Percentiles rank a stretch among this genome's conserved stretches.
Evolutionary conservation across 2,888 invertebrate species (phyloP).

Genomic region (Agrochola lychnidis): DNA sequence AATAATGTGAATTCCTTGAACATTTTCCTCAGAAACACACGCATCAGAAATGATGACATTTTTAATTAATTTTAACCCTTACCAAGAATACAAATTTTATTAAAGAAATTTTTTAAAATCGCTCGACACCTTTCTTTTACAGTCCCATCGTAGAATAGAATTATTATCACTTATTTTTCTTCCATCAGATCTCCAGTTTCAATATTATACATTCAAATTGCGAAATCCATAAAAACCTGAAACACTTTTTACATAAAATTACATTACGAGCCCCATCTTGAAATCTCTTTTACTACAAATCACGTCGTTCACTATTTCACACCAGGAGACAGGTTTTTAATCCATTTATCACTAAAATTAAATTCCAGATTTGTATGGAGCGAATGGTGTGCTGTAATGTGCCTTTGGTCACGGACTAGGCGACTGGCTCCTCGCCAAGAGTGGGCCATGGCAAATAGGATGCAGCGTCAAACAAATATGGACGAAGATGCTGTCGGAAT

Average conservation of each 20-base stretch:
- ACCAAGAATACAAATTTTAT: slow-evolving; percentile 1
- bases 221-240: slow-evolving; percentile 34
- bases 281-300: slow-evolving; percentile 49
- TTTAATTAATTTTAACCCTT: slow-evolving; percentile 32
- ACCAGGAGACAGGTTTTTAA: slow-evolving; percentile 68
- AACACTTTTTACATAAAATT: slow-evolving; percentile 34
- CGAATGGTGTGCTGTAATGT: slow-evolving; percentile 62
- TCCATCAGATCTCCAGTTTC: not conserved
- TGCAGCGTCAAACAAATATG: slow-evolving; percentile 63
- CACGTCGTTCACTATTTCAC: slow-evolving; percentile 64
- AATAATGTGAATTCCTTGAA: not conserved
- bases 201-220: slow-evolving; percentile 33
- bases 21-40: not conserved
- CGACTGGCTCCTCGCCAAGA: slow-evolving; percentile 68
- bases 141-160: slow-evolving; percentile 17
- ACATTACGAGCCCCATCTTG: slow-evolving; percentile 25
- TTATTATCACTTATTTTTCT: slow-evolving; percentile 5
- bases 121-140: slow-evolving; percentile 6
- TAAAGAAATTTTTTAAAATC: not conserved
- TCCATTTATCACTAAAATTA: slow-evolving; percentile 74
- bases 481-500: slow-evolving; percentile 50
- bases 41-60: slow-evolving; percentile 5
- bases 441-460: slow-evolving; percentile 54
- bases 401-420: slow-evolving; percentile 63
- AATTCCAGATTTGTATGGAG: slow-evolving; percentile 64